Base-by-base conservation (phyloP, 2,888 invertebrate species). In the Tethea ocularis region DNA sequence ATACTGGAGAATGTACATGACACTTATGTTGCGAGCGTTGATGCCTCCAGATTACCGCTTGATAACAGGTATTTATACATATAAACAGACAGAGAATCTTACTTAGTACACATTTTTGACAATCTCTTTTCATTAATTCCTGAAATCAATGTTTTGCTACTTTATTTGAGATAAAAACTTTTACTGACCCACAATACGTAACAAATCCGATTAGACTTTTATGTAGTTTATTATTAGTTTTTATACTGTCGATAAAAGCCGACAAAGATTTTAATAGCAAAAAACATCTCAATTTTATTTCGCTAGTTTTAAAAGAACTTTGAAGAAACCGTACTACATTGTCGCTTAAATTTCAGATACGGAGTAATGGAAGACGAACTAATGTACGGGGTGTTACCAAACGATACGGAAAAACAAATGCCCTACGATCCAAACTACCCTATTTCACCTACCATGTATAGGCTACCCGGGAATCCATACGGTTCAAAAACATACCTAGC, bases 1-100 rank as follows among this genome's bases (percentile, higher is more conserved):
- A 91, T 95, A 52, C 66, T 90, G 57, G 95, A 95, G 76, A 94
- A 94, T 71, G 94, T 95, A 0, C 94, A 94, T 62, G 94, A 94
- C 61, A 94, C 94, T 0, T 94, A 94, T 57, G 91, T 92, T 11
- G 91, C 93, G 4, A 91, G 86, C 54, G 91, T 93, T 0, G 91
- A 91, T 22, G 89, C 91, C 0, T 84, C 89, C 0, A 75, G 87
- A 8, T 70, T 90, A 61, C 89, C 93, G 1, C 68, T 89, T 0
- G 93, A 93, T 72, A 93, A 91, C 67, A 89, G 93, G 93, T 91
- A 58, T 20, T 10, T 53, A 17, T 7, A 8, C n/a, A 7, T 29
- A 1, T 5, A 17, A 26, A n/a, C 4, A 36, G 1, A 10, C n/a
- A n/a, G n/a, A n/a, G n/a, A n/a, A n/a, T n/a, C n/a, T n/a, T n/a